Base-by-base conservation (phyloP, 23 tunicate species). In the Oikopleura vanhoeffeni region DNA sequence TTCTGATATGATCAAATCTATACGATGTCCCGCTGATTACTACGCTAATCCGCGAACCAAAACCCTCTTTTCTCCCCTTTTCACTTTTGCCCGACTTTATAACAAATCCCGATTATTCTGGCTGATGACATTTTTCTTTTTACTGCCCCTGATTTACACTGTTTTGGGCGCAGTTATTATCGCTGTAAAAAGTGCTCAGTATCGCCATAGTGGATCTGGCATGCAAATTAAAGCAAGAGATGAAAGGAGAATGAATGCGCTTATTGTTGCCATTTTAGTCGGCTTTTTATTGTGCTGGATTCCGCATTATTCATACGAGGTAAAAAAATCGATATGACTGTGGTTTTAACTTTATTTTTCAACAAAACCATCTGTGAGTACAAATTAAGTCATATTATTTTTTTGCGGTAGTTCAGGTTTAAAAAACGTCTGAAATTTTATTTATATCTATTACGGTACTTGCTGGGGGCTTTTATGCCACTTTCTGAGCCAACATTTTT, bases 41-140 rank as follows among this genome's bases (percentile, higher is more conserved):
- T 71, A 13, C 79, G 79, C 79, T 2, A 71, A 71, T 30, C 34
- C 79, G 35, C 34, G 32, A 38, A 3, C 32, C 3, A 71, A 30
- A 3, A 28, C 34, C 34, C 2, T 30, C 79, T 71, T 71, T 3
- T 38, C 79, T 33, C 4, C 34, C 34, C 38, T 71, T 2, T 71
- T 13, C 38, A 71, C 27, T 2, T 71, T 71, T 30, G 35, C 79
- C 4, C 4, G 34, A 18, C 79, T 71, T 3, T 71, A 71, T 30
- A 28, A 71, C 27, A 71, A 4, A 18, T 13, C 34, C 4, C 27
- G 79, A 71, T 32, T 71, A 24, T 30, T 71, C 3, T 71, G 79
- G 79, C 27, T 71, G 79, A 71, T 71, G 79, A 71, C 79, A 18
- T 71, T 71, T 71, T 71, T 71, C 79, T 71, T 71, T 30, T 38